phyloP scores from a whole-genome alignment of 1,140 invertebrate genomes.

The Cecropterus lyciades region DNA sequence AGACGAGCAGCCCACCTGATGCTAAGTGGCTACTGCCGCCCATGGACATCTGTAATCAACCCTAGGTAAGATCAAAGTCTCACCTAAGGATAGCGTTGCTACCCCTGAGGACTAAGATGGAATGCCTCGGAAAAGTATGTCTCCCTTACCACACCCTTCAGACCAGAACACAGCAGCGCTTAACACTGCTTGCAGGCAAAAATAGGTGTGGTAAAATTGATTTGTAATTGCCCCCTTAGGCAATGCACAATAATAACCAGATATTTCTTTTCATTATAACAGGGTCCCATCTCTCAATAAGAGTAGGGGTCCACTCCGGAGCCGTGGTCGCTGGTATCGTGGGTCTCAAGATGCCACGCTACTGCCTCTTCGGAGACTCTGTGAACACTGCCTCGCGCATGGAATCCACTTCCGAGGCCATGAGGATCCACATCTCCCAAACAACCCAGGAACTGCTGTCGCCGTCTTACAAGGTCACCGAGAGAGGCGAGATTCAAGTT shows the following conservation, averaged over 20 bases:
- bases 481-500: constrained; percentile 93
- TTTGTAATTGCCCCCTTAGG: no score
- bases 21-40: no score
- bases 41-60: no score
- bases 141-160: no score
- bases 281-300: constrained; percentile 94
- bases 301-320: constrained; percentile 95
- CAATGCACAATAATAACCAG: background rate
- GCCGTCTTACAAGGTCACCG: constrained; percentile 89
- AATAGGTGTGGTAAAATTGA: no score
- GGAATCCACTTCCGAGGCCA: constrained; percentile 95
- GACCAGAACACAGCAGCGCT: no score
- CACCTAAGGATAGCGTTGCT: no score
- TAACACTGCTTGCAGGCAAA: no score
- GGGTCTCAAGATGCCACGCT: constrained; percentile 97
- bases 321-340: constrained; percentile 97
- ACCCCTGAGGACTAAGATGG: no score
- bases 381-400: constrained; percentile 96
- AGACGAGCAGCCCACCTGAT: no score
- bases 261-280: constrained; percentile 40
- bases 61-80: no score
- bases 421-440: constrained; percentile 97
- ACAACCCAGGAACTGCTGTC: constrained; percentile 92
- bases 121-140: no score
- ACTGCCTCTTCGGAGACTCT: constrained; percentile 96